These are phyloP conservation scores for Ectemnius continuus DNA, from an alignment of 2,888 invertebrate species.

Conservation along the genomic window DNA sequence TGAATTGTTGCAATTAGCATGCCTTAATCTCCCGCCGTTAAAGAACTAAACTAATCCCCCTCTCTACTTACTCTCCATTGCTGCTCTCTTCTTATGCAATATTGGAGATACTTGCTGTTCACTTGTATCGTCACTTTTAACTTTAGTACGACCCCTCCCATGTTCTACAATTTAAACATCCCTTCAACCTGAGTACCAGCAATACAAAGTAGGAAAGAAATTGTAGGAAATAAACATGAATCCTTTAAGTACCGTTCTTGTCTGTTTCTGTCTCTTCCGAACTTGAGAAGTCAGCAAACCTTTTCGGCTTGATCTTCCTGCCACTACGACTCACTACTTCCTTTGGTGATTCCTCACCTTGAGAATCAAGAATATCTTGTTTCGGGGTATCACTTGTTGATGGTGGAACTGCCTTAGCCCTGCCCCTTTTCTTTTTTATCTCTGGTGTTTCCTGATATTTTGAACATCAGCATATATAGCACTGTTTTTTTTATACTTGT, in stretches of 20 bases:
- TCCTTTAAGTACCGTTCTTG: constrained; percentile 61
- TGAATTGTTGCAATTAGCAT: too few relatives aligned
- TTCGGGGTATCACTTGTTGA: constrained; percentile 63
- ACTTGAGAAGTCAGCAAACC: constrained; percentile 73
- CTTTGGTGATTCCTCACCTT: constrained; percentile 80
- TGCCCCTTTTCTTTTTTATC: constrained; percentile 63
- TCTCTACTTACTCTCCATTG: constrained; percentile 69
- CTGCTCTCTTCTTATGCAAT: constrained; percentile 65
- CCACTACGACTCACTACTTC: constrained; percentile 85
- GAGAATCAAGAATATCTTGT: constrained; percentile 70
- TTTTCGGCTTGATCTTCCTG: constrained; percentile 86
- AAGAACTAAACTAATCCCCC: neutral
- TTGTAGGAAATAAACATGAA: neutral
- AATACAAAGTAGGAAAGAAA: too few relatives aligned
- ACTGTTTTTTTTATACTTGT: too few relatives aligned
- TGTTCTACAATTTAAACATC: constrained; percentile 65
- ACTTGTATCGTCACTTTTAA: constrained; percentile 70
- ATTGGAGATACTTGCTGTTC: constrained; percentile 67
- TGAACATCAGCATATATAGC: too few relatives aligned
- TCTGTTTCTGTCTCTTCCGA: constrained; percentile 71
- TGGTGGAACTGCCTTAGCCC: constrained; percentile 62
- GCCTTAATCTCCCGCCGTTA: too few relatives aligned
- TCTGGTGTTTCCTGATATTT: constrained; percentile 61
- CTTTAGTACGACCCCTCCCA: constrained; percentile 67
- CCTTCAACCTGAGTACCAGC: neutral